Evolutionary conservation across 1,140 invertebrate species (phyloP).

Genomic region (Drosophila navojoa): DNA sequence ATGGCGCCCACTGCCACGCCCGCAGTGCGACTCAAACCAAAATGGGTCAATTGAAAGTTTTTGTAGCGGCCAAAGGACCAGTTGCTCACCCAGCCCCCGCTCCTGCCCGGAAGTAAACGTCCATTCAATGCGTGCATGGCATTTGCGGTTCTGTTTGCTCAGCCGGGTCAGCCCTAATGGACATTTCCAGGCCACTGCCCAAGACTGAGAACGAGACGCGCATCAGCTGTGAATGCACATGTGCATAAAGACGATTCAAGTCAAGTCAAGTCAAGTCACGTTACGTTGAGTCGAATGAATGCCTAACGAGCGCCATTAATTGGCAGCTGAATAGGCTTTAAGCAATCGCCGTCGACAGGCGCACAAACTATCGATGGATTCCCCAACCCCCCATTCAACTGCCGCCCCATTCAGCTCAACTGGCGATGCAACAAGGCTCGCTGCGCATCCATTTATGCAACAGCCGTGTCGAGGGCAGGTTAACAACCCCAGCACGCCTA

Average conservation of each 20-base stretch:
- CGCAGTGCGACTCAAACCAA: slow-evolving; percentile 24
- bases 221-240: neutral
- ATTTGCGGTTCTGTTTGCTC: slow-evolving; percentile 20
- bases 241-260: neutral
- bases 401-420: no score
- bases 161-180: neutral
- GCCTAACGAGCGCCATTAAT: neutral
- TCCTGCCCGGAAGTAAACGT: slow-evolving; percentile 11
- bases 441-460: slow-evolving; percentile 62
- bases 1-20: slow-evolving; percentile 48
- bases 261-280: neutral
- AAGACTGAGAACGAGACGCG: neutral
- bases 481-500: slow-evolving; percentile 76
- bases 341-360: neutral
- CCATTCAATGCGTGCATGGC: slow-evolving; percentile 13
- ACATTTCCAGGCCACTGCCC: slow-evolving; percentile 25
- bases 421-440: slow-evolving; percentile 3
- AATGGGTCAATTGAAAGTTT: slow-evolving; percentile 69
- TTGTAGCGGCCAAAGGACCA: neutral
- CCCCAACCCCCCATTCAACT: neutral
- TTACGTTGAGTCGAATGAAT: neutral
- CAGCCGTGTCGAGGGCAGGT: slow-evolving; percentile 42
- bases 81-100: neutral
- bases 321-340: neutral
- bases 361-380: neutral